A percentile compares a stretch with the other conserved stretches of the same genome.
Conservation (phyloP, 2,113 vertebrate genomes). For the Ptychochromis oligacanthus region DNA sequence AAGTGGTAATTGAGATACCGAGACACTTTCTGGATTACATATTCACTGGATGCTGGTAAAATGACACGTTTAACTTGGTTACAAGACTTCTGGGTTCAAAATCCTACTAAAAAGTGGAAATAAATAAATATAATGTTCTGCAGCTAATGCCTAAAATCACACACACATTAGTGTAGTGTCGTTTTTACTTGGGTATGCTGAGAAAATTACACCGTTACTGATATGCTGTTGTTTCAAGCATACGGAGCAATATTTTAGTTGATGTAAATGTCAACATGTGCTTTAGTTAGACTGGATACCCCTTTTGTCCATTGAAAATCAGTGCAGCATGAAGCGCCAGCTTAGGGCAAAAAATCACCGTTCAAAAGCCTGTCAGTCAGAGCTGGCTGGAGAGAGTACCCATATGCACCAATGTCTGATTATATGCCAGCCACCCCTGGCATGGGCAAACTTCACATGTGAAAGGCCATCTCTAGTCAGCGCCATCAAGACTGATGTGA, state of each 20-base stretch:
- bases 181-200: background rate
- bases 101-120: background rate
- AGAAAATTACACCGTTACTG: background rate
- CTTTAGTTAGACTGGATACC: background rate
- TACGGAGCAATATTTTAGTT: background rate
- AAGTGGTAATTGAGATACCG: background rate
- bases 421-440: constrained; percentile 41
- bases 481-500: constrained; percentile 40
- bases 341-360: constrained; percentile 1
- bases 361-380: constrained; percentile 24
- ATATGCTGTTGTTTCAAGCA: background rate
- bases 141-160: background rate
- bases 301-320: background rate
- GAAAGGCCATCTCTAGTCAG: constrained; percentile 26
- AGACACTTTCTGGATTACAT: background rate
- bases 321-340: background rate
- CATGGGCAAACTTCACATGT: constrained; percentile 13
- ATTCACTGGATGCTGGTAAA: background rate
- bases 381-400: constrained; percentile 1
- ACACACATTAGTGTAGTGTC: no score
- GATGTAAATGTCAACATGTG: background rate
- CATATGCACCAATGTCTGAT: constrained; percentile 14
- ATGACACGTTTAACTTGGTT: background rate
- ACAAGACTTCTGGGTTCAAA: background rate
- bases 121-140: background rate